Base-by-base conservation (phyloP, 2,888 invertebrate species). In the Plebejus melissa region DNA sequence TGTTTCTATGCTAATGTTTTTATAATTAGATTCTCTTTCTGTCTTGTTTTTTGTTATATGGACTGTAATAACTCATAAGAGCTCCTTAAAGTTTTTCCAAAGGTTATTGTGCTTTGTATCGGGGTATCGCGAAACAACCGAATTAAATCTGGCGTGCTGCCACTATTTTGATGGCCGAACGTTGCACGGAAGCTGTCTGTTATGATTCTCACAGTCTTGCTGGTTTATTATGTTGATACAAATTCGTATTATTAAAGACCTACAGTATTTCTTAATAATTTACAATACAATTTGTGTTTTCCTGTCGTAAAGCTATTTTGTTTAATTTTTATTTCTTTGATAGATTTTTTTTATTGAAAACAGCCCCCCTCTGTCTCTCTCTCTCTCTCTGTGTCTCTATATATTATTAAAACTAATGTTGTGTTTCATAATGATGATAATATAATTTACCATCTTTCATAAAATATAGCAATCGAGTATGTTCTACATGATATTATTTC, bases 131-230 rank as follows among this genome's bases (percentile, higher is more conserved):
- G 82, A 83, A 82, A 80, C 57, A 79, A 79, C 83, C 82, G 81
- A 83, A 84, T 82, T 82, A 82, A 87, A 84, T 86, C 79, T 93
- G 93, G 93, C 93, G 78, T 78, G 41, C 74, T 82, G 91, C 93
- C 93, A 93, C 88, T 93, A 92, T 93, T 93, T 91, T 93, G 92
- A 90, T 91, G 89, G 83, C 87, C 85, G 83, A 83, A 84, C 86
- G 83, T 87, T 86, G 89, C 88, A 88, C 88, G 88, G 80, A 80
- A 85, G 82, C 83, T 84, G 85, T 82, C 88, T 89, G 88, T 89
- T 89, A 88, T 88, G 86, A 86, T 88, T 83, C 81, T 79, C 80
- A 80, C 57, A 77, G 75, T 80, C 78, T 78, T 77, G 78, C 77
- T 78, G 77, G 72, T 76, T 75, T 76, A 75, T 76, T 74, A 58